phyloP scores from a whole-genome alignment of 2,888 invertebrate species.

The Tenthredo scrophulariae region DNA sequence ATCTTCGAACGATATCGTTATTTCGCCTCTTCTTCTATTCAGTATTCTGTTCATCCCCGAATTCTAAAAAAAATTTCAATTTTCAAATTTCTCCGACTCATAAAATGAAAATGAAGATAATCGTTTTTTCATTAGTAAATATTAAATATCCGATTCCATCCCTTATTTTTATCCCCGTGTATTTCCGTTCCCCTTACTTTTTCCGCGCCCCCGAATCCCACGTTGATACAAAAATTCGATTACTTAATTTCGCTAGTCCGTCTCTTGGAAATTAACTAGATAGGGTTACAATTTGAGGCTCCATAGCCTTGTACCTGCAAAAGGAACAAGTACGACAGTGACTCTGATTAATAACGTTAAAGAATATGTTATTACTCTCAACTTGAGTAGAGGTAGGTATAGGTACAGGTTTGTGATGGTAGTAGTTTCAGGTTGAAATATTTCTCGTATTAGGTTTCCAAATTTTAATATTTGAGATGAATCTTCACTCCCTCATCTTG shows the following conservation, averaged over 20 bases:
- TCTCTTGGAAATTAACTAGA: background rate
- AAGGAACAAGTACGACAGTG: background rate
- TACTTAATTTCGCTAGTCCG: too few species aligned
- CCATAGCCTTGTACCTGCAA: background rate
- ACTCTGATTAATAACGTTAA: conserved; percentile 46
- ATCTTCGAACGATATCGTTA: background rate
- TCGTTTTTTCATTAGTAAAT: too few species aligned
- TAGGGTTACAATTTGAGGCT: background rate
- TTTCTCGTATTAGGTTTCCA: conserved; percentile 61
- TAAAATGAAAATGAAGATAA: too few species aligned
- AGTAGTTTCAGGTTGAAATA: conserved; percentile 40
- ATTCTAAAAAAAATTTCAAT: too few species aligned
- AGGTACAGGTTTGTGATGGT: background rate
- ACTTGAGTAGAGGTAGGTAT: background rate
- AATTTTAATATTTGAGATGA: conserved; percentile 68
- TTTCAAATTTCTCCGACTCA: too few species aligned
- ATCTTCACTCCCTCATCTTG: conserved; percentile 37
- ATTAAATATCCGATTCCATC: too few species aligned
- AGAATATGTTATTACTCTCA: conserved; percentile 30
- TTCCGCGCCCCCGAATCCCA: too few species aligned
- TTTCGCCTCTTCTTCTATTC: too few species aligned
- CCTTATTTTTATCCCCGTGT: too few species aligned
- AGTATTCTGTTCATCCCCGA: too few species aligned
- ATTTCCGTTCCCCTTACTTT: too few species aligned
- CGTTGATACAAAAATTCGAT: too few species aligned